phyloP scores from a whole-genome alignment of 2,888 invertebrate species.

The Sympetrum striolatum region DNA sequence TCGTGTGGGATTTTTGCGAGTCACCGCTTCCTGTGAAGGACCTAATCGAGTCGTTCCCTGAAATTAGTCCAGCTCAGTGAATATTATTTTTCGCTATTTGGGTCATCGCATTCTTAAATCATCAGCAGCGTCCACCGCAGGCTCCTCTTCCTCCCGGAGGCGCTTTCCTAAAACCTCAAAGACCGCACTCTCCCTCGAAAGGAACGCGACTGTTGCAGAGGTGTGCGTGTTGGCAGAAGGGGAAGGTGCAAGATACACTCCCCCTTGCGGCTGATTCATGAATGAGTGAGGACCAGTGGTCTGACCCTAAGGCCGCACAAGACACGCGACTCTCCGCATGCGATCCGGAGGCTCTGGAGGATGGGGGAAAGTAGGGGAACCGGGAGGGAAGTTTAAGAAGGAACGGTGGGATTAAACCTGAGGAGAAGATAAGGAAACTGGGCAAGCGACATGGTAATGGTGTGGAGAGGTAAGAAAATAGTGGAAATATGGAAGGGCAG shows the following conservation, averaged over 20 bases:
- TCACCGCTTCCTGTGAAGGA: no score
- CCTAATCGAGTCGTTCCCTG: neutral
- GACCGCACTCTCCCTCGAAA: neutral
- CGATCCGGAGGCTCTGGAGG: neutral
- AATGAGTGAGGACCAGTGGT: slow-evolving; percentile 38
- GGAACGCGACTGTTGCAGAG: slow-evolving; percentile 1
- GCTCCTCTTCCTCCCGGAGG: neutral
- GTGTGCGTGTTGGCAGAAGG: neutral
- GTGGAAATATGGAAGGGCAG: neutral
- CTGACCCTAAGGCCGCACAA: slow-evolving; percentile 11
- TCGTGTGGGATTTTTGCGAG: no score
- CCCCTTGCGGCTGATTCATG: slow-evolving; percentile 29
- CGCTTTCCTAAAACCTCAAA: slow-evolving; percentile 8
- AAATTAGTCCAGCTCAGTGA: neutral
- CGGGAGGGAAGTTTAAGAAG: neutral
- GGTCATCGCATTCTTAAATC: neutral
- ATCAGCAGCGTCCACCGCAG: neutral
- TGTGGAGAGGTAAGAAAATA: neutral
- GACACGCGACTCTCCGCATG: slow-evolving; percentile 34
- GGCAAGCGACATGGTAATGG: neutral
- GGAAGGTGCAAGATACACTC: neutral
- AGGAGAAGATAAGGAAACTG: neutral
- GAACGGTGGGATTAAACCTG: neutral
- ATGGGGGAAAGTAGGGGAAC: neutral
- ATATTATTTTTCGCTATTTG: neutral